Evolutionary conservation across 2,888 invertebrate genomes (phyloP).

Genomic region (Trichopria drosophilae): DNA sequence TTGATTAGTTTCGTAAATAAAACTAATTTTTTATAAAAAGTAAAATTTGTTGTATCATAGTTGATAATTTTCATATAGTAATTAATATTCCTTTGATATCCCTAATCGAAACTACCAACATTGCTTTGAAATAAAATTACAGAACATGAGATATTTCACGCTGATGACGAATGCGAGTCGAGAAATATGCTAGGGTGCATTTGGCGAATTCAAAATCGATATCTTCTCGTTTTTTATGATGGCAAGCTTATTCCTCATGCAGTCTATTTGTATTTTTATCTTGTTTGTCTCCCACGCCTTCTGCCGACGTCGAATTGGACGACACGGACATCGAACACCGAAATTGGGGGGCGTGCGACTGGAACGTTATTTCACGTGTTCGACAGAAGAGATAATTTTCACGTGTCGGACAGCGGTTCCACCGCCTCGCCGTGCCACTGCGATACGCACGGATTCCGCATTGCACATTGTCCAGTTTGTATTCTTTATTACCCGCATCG

Average conservation of each 20-base stretch:
- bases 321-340: constrained; percentile 25
- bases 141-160: no score
- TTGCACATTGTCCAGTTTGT: constrained; percentile 41
- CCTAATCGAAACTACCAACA: no score
- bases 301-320: constrained; percentile 2
- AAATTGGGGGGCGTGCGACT: constrained; percentile 21
- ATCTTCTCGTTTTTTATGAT: background rate
- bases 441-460: constrained; percentile 39
- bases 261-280: background rate
- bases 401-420: constrained; percentile 40
- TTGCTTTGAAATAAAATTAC: no score
- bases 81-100: no score
- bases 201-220: no score
- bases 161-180: no score
- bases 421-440: constrained; percentile 35
- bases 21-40: no score
- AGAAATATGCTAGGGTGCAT: no score
- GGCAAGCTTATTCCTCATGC: background rate
- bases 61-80: no score
- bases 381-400: constrained; percentile 43
- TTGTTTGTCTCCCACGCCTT: background rate
- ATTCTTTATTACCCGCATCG: constrained; percentile 42
- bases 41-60: no score
- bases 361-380: constrained; percentile 38
- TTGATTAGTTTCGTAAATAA: no score